Evolutionary conservation across 2,888 invertebrate species (phyloP), one percentile per base, ranked within the genome.

Genomic region (Limnephilus lunatus): DNA sequence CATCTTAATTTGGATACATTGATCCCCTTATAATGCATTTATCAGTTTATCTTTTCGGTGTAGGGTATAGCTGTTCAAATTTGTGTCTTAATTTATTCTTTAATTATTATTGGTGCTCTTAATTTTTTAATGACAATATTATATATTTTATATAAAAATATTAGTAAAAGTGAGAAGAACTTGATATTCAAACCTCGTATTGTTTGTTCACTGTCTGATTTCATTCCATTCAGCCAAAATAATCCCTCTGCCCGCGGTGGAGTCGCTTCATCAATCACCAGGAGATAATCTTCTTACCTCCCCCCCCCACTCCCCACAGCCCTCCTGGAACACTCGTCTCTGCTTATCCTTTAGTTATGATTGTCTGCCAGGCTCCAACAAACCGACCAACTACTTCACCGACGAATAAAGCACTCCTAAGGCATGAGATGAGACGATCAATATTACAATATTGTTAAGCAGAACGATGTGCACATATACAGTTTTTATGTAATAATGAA

Each of bases 321-420:
- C 32, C 14, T 82, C 39, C 32, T 7, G 82, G 82, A 83, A 15
- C 82, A 32, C 82, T 83, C 82, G 82, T 83, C 82, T 83, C 82
- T 83, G 82, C 85, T 85, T 85, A 85, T 85, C 85, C 85, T n/a
- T 85, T 44, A 85, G 85, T 85, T 85, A 85, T 85, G 85, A 85
- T 85, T 85, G 85, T 85, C 85, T 85, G 85, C 85, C 32, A 83
- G 32, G 32, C 31, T 35, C 82, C 31, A 15, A 25, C 82, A n/a
- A 82, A 31, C 30, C 32, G 32, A 83, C 82, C 9, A 68, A 68
- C 68, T 15, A 68, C 68, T 68, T 25, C 68, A 68, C 19, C 68
- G 25, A 68, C 68, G 25, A n/a, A 68, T 68, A 68, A n/a, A 68
- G 68, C 7, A 9, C 68, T 68, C 25, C 68, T 25, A 9, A 68